Evolutionary conservation across 2,113 vertebrate genomes (phyloP), one percentile per base, ranked within the genome.

Genomic region (Alouatta palliata): DNA sequence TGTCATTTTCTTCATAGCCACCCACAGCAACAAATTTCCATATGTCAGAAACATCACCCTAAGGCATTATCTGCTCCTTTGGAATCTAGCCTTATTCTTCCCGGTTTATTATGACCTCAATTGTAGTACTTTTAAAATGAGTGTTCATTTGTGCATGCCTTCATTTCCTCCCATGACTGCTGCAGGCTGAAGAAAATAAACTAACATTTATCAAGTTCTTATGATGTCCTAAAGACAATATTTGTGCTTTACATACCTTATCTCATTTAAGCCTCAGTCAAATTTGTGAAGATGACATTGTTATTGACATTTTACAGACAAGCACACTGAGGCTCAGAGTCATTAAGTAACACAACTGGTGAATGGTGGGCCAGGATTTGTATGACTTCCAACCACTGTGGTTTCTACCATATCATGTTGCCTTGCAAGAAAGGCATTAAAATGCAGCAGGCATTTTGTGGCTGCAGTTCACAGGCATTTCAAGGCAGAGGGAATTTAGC

Each of bases 361-460:
- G 40, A 81, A n/a, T 5, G 56, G 66, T n/a, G 43, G 79, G 12
- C 56, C 71, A 70, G 64, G 43, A 45, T 88, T 16, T 61, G 80
- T 21, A 47, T 75, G 81, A 64, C 66, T 97, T 87, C 80, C 83
- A 80, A 77, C 83, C 75, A 37, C 70, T 49, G 43, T 14, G 73
- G 68, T 54, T 90, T 85, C 66, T 66, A 13, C 88, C 23, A 12
- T 17, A 71, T 71, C 76, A 35, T 11, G 70, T 54, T 95, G 97
- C 94, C 90, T 84, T 27, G 17, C 0, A 23, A 91, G 84, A 94
- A 87, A 87, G 92, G 80, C 96, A 97, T 94, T 96, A 93, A 92
- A 96, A 96, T 77, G 95, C 70, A 95, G 92, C 75, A 94, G 90
- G 92, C 87, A 90, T 92, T 85, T 61, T 83, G 93, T 21, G 97